Percentiles rank a stretch among this genome's conserved stretches.
phyloP scores from a whole-genome alignment of 2,888 invertebrate species.

The Brachylomia viminalis region DNA sequence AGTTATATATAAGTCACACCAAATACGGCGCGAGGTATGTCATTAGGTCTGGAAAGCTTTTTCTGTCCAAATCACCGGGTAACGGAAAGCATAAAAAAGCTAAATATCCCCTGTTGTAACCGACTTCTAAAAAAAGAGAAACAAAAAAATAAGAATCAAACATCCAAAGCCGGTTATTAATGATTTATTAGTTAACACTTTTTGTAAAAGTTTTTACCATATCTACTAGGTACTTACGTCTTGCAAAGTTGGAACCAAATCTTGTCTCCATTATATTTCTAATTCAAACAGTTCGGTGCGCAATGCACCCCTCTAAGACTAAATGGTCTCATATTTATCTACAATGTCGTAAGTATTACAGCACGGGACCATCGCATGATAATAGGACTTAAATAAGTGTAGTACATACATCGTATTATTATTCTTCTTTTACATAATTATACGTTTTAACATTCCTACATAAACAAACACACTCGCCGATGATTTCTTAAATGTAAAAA shows the following conservation, averaged over 20 bases:
- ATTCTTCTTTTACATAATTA: not conserved
- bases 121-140: not conserved
- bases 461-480: not conserved
- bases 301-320: not conserved
- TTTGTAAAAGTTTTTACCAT: not conserved
- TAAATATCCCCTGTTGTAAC: not conserved
- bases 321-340: not conserved
- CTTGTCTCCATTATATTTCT: too few species aligned
- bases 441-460: not conserved
- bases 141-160: not conserved
- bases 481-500: not conserved
- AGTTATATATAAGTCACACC: not conserved
- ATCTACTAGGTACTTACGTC: not conserved
- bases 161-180: not conserved
- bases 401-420: not conserved
- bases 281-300: not conserved
- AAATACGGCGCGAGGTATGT: not conserved
- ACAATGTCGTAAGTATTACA: not conserved
- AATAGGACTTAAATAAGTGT: not conserved
- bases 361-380: not conserved
- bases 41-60: not conserved
- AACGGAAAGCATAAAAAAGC: not conserved
- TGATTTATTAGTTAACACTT: not conserved
- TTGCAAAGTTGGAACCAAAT: not conserved
- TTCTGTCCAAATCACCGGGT: too few species aligned